A percentile compares a stretch with the other conserved stretches of the same genome.
These are phyloP conservation scores for Todus mexicanus DNA, from an alignment of 2,797 vertebrate species.

Conservation along the genomic window DNA sequence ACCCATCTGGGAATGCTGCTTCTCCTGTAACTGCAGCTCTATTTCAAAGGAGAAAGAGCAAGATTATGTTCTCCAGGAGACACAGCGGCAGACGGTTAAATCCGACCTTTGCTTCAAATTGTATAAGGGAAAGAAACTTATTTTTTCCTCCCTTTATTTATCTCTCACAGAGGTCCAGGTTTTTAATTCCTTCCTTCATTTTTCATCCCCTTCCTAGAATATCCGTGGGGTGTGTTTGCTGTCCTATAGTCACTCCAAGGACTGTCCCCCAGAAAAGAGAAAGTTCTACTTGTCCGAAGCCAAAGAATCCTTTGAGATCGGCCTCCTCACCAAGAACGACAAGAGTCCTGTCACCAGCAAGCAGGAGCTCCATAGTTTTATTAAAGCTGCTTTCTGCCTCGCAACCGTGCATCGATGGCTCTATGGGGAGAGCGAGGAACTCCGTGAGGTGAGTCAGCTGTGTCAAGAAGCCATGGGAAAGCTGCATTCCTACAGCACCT, in stretches of 20 bases:
- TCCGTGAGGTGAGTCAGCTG: slow-evolving; percentile 33
- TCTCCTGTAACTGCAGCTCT: not conserved
- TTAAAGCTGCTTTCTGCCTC: slow-evolving; percentile 88
- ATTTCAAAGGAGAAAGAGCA: not conserved
- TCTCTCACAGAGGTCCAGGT: not conserved
- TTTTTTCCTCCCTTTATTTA: not conserved
- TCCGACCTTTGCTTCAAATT: not conserved
- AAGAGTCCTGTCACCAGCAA: slow-evolving; percentile 78
- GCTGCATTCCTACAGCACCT: slow-evolving; percentile 76
- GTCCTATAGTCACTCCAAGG: slow-evolving; percentile 83
- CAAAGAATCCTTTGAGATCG: slow-evolving; percentile 86
- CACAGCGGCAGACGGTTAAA: not conserved
- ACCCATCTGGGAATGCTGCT: not conserved
- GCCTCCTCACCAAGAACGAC: slow-evolving; percentile 82
- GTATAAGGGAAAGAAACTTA: not conserved
- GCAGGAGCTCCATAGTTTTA: slow-evolving; percentile 90
- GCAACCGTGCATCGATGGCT: slow-evolving; percentile 79
- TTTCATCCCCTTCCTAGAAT: slow-evolving; percentile 69
- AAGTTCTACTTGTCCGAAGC: slow-evolving; percentile 77
- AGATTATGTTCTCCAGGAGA: not conserved
- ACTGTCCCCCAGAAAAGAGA: slow-evolving; percentile 73
- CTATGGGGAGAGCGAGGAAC: slow-evolving; percentile 15
- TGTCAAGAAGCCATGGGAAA: slow-evolving; percentile 79
- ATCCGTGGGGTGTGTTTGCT: slow-evolving; percentile 87
- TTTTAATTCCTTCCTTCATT: not conserved